Percentiles rank a stretch among this genome's conserved stretches.
Evolutionary conservation across 2,888 invertebrate genomes (phyloP).

Genomic region (Clanis bilineata): DNA sequence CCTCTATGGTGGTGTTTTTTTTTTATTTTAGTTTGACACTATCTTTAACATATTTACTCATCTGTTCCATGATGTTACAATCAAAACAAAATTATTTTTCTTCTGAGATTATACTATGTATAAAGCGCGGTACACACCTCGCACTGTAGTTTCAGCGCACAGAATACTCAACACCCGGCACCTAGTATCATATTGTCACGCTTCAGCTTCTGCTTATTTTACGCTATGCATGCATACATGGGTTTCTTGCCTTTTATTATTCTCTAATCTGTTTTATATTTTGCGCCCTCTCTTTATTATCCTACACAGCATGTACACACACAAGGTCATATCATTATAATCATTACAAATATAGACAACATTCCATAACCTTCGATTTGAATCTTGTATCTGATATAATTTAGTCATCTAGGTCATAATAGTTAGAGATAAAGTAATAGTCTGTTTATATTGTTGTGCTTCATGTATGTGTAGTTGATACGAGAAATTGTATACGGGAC

Average conservation of each 20-base stretch:
- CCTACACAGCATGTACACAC: conserved; percentile 11
- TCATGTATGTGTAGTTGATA: conserved; percentile 58
- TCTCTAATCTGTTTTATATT: not conserved
- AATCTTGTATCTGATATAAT: conserved; percentile 15
- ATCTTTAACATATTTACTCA: too few relatives aligned
- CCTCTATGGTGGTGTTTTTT: not conserved
- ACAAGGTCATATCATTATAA: not conserved
- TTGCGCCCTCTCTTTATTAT: not conserved
- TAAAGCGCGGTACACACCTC: not conserved
- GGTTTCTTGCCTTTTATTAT: not conserved
- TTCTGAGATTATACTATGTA: not conserved
- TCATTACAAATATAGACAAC: not conserved
- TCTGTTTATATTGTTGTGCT: conserved; percentile 47
- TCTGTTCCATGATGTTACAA: too few relatives aligned
- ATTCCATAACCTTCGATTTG: conserved; percentile 19
- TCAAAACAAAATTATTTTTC: too few relatives aligned
- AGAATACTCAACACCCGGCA: not conserved
- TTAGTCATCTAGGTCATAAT: conserved; percentile 18
- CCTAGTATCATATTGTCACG: conserved; percentile 6
- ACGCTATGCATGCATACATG: conserved; percentile 5
- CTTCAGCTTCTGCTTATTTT: conserved; percentile 20
- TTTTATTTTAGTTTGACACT: not conserved
- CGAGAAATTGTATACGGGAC: conserved; percentile 45
- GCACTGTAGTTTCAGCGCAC: not conserved
- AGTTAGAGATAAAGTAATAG: conserved; percentile 25